Base-by-base conservation (phyloP, 1,140 invertebrate species). In the Plectus sambesii region DNA sequence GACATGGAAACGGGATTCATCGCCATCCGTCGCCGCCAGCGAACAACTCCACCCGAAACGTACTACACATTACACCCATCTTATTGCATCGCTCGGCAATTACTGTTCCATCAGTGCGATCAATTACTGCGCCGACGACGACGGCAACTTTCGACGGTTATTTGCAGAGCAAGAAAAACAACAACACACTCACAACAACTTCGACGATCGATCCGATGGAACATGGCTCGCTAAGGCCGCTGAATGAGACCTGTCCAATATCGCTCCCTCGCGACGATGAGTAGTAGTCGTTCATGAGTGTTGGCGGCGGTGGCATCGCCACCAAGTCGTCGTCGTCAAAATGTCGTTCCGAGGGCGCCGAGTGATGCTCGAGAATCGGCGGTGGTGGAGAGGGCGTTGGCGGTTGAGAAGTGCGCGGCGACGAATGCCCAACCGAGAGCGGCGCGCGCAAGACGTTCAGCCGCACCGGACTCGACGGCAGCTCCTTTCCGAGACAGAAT, bases 161-260 rank as follows among this genome's bases (percentile, higher is more conserved):
- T 33, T 33, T 12, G 17, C 30, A 12, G 12, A 33, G 17, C 12
- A 17, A 12, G 17, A 12, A 12, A 33, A 33, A 17, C 30, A 12
- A 17, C 30, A 33, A 33, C 12, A 12, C 17, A 77, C 83, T 85
- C 69, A 94, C 88, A 73, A 90, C 78, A 55, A 96, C 84, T 78
- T 94, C 88, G 4, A 93, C 88, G 42, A 89, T 81, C 47, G 84
- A 86, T 55, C 88, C 89, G 26, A 92, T 77, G 15, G 86, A 83
- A 72, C 88, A 93, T 19, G 86, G 89, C 42, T 90, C 87, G n/a
- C 61, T 62, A 77, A 93, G 87, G 49, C 87, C 86, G 12, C 65
- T 62, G 8, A 85, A 84, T 29, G 81, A 81, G 37, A 89, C 85
- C 68, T 83, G 81, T 42, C 84, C 80, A 43, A 87, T 70, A 33